Evolutionary conservation across 2,888 invertebrate species (phyloP).

Genomic region (Euzetes globulus): DNA sequence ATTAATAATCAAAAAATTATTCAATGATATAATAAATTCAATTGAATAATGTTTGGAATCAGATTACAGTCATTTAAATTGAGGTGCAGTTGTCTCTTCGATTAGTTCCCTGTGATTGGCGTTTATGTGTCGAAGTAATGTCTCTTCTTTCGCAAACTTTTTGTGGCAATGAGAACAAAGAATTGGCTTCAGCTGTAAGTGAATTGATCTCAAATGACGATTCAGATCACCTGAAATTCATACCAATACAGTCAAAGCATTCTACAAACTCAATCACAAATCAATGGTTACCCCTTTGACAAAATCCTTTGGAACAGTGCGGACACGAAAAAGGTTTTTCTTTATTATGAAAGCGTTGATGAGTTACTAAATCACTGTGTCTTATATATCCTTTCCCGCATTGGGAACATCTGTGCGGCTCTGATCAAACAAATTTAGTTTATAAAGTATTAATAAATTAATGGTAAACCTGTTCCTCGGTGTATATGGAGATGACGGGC

Average conservation of each 20-base stretch:
- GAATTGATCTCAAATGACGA: conserved; percentile 44
- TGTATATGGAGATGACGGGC: conserved; percentile 45
- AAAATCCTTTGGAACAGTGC: conserved; percentile 45
- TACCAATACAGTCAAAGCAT: neutral
- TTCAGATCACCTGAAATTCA: conserved; percentile 44
- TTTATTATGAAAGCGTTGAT: conserved; percentile 45
- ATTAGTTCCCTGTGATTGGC: conserved; percentile 42
- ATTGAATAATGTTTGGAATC: neutral
- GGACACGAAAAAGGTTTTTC: conserved; percentile 44
- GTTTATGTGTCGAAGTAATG: conserved; percentile 45
- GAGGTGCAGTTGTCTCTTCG: neutral
- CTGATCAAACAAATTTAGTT: neutral
- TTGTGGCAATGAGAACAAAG: conserved; percentile 45
- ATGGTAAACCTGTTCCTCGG: conserved; percentile 43
- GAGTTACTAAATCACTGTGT: conserved; percentile 45
- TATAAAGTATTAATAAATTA: conserved; percentile 26
- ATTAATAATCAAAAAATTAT: no score
- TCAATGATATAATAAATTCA: no score
- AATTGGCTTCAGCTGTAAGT: conserved; percentile 43
- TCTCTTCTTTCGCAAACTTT: conserved; percentile 45
- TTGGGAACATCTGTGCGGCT: conserved; percentile 38
- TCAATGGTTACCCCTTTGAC: conserved; percentile 43
- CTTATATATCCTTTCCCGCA: conserved; percentile 44
- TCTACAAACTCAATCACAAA: no score
- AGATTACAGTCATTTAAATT: neutral